Evolutionary conservation across 2,888 invertebrate genomes (phyloP).

Genomic region (Drosophila vallismaia): DNA sequence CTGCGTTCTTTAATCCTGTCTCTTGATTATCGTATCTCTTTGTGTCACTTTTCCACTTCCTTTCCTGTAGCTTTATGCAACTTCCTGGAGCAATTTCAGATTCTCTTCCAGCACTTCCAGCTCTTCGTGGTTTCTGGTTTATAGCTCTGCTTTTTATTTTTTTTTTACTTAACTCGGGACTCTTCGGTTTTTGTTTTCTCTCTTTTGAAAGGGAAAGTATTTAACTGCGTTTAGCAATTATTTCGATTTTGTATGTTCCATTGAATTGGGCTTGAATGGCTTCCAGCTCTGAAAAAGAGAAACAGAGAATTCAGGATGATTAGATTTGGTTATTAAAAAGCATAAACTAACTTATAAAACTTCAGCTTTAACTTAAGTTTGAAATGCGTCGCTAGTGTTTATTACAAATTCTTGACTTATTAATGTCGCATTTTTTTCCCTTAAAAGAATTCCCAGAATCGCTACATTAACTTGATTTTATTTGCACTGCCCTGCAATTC

Average conservation of each 20-base stretch:
- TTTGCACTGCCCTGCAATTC: conserved; percentile 3
- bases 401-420: conserved; percentile 4
- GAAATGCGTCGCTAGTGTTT: background rate
- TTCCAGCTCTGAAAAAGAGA: conserved; percentile 35
- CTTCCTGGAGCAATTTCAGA: conserved; percentile 62
- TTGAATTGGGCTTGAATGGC: conserved; percentile 17
- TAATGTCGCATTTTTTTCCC: background rate
- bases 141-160: conserved; percentile 41
- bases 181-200: conserved; percentile 5
- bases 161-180: conserved; percentile 41
- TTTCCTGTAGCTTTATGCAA: conserved; percentile 61
- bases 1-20: conserved; percentile 30
- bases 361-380: background rate
- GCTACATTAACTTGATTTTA: conserved; percentile 23
- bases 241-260: conserved; percentile 38
- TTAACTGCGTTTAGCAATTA: conserved; percentile 49
- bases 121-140: conserved; percentile 18
- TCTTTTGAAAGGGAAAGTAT: conserved; percentile 3
- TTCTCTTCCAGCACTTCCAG: background rate
- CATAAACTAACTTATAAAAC: background rate
- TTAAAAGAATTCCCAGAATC: background rate
- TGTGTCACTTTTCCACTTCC: conserved; percentile 16
- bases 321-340: conserved; percentile 15
- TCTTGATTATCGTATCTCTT: conserved; percentile 29
- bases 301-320: conserved; percentile 19